Conservation (phyloP, 2,113 vertebrate species). For the Brachyhypopomus occidentalis region DNA sequence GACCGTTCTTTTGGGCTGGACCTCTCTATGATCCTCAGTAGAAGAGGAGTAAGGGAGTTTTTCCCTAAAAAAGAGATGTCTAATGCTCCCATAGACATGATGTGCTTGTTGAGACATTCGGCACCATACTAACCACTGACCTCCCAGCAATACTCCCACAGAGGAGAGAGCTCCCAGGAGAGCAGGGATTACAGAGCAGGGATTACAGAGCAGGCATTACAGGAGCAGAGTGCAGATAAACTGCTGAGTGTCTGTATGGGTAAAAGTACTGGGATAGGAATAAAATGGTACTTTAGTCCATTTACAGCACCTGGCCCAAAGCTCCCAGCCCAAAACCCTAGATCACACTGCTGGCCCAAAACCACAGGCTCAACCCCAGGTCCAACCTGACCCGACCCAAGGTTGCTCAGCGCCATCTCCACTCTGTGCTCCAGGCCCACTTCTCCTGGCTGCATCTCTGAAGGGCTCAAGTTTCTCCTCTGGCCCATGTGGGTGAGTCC, state of each 20-base stretch:
- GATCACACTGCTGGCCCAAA: not conserved
- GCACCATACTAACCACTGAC: constrained; percentile 3
- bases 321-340: not conserved
- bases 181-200: too few relatives aligned
- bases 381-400: not conserved
- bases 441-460: constrained; percentile 26
- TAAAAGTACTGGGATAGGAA: not conserved
- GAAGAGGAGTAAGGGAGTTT: not conserved
- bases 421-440: constrained; percentile 22
- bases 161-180: not conserved
- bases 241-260: too few relatives aligned
- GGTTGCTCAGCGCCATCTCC: not conserved
- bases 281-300: not conserved
- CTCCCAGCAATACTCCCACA: not conserved
- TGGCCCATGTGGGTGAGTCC: not conserved
- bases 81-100: not conserved
- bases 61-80: not conserved
- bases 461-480: constrained; percentile 33
- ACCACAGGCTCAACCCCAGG: not conserved
- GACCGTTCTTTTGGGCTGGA: too few relatives aligned
- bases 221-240: not conserved
- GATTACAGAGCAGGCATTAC: too few relatives aligned
- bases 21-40: too few relatives aligned
- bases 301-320: not conserved
- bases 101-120: not conserved